Evolutionary conservation across 2,113 vertebrate genomes (phyloP), one percentile per base, ranked within the genome.

Genomic region (Antechinus stuartii): DNA sequence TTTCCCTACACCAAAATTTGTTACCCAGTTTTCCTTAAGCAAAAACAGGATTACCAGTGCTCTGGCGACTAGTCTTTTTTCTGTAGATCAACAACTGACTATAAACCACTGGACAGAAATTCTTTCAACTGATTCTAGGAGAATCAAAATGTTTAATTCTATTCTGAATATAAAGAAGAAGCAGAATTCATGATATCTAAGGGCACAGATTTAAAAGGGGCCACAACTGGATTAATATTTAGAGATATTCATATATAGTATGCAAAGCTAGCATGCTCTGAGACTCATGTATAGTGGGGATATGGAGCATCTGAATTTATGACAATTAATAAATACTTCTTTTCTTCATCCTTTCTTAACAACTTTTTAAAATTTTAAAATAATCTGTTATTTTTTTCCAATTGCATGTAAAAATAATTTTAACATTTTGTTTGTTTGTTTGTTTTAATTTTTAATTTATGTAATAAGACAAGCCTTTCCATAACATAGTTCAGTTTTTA

Each of bases 101-200:
- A 76, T n/a, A n/a, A n/a, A 35, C 14, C 61, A 6, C 42, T 47
- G 2, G 52, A 91, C 27, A 89, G 42, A 30, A 53, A 0, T 50
- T 90, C 91, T 95, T 50, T 91, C 76, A 91, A 8, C 10, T 9
- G 16, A 12, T 1, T 24, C 25, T 92, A 50, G 56, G 89, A 94
- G 30, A 94, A 90, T 94, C 52, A 96, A 30, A 94, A 95, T 50
- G 94, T 24, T 25, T 93, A 91, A 55, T 19, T 53, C 27, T 2
- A 92, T 56, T 76, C 3, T 91, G 26, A n/a, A 92, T 76, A 54
- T 94, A 94, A 91, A 12, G 76, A 24, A 61, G 50, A 23, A 93
- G n/a, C 26, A 92, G 7, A 94, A 61, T 35, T 90, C n/a, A 54
- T 84, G 42, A 23, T 91, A 95, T 91, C 91, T 61, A 95, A 93